Evolutionary conservation across 2,888 invertebrate species (phyloP).

Genomic region (Aphodius sticticus): DNA sequence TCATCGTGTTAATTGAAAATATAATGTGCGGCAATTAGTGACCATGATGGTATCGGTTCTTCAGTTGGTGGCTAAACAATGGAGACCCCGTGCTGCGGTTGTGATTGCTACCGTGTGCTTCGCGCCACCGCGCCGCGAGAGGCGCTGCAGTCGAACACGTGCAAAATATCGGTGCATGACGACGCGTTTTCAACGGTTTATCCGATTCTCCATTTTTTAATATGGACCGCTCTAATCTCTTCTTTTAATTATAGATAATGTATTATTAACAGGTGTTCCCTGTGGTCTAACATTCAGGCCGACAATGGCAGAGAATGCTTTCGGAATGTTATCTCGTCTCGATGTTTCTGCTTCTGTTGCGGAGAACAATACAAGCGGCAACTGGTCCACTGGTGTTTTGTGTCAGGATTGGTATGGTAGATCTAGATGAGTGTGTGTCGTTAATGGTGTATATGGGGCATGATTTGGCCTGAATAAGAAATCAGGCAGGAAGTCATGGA

Average conservation of each 20-base stretch:
- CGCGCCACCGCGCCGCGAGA: slow-evolving; percentile 44
- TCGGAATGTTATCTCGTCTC: neutral
- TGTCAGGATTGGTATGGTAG: too few relatives aligned
- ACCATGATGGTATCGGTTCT: slow-evolving; percentile 53
- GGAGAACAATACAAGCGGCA: neutral
- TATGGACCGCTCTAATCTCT: slow-evolving; percentile 28
- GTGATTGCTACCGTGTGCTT: slow-evolving; percentile 57
- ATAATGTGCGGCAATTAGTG: slow-evolving; percentile 70
- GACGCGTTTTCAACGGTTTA: slow-evolving; percentile 30
- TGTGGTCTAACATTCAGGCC: slow-evolving; percentile 6
- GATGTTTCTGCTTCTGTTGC: neutral
- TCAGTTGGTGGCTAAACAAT: slow-evolving; percentile 52
- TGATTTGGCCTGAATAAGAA: too few relatives aligned
- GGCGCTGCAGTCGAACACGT: slow-evolving; percentile 43
- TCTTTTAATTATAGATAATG: slow-evolving; percentile 33
- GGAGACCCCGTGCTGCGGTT: slow-evolving; percentile 52
- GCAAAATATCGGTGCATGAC: slow-evolving; percentile 36
- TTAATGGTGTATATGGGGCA: too few relatives aligned
- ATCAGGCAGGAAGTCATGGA: too few relatives aligned
- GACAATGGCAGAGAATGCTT: slow-evolving; percentile 6
- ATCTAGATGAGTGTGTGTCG: too few relatives aligned
- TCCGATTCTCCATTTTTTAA: slow-evolving; percentile 11
- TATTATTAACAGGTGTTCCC: slow-evolving; percentile 26
- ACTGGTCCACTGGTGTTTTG: neutral
- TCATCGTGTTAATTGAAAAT: slow-evolving; percentile 74